A percentile compares a stretch with the other conserved stretches of the same genome.
These are phyloP conservation scores for Rhinopomastus cyanomelas DNA, from an alignment of 2,113 vertebrate genomes.

Conservation along the genomic window DNA sequence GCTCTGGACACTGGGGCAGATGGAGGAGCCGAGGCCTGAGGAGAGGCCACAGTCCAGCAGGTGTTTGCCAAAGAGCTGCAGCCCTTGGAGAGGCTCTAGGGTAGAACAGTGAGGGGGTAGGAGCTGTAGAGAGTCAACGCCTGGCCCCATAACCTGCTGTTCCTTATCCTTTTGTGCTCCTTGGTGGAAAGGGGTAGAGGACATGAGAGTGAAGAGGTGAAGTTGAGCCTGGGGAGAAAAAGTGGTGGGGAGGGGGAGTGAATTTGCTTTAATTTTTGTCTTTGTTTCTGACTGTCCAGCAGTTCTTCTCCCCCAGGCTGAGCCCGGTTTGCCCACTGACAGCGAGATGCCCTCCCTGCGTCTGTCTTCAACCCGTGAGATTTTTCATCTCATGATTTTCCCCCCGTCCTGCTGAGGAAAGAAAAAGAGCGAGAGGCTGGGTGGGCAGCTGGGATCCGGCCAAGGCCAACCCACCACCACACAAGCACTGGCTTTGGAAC, in stretches of 20 bases:
- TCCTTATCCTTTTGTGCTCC: neutral
- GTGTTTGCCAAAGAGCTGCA: neutral
- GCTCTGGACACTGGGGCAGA: neutral
- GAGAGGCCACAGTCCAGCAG: neutral
- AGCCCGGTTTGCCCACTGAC: neutral
- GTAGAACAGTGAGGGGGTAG: neutral
- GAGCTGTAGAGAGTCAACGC: neutral
- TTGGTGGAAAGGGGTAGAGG: neutral
- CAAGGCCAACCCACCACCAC: neutral
- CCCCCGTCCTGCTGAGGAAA: neutral
- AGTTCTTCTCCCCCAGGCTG: fast-evolving
- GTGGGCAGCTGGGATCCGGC: neutral
- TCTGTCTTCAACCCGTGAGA: fast-evolving
- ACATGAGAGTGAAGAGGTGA: neutral
- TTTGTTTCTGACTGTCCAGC: neutral
- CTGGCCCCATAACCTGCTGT: neutral
- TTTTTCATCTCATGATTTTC: neutral
- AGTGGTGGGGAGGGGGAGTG: fast-evolving
- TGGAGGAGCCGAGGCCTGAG: neutral
- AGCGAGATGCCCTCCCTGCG: neutral
- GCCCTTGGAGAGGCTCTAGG: neutral
- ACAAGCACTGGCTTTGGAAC: neutral
- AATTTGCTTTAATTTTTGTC: neutral
- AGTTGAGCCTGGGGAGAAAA: neutral
- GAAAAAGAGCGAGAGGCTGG: neutral